These are phyloP conservation scores for Lamellibrachia satsuma DNA, from an alignment of 2,888 invertebrate species.

Conservation along the genomic window DNA sequence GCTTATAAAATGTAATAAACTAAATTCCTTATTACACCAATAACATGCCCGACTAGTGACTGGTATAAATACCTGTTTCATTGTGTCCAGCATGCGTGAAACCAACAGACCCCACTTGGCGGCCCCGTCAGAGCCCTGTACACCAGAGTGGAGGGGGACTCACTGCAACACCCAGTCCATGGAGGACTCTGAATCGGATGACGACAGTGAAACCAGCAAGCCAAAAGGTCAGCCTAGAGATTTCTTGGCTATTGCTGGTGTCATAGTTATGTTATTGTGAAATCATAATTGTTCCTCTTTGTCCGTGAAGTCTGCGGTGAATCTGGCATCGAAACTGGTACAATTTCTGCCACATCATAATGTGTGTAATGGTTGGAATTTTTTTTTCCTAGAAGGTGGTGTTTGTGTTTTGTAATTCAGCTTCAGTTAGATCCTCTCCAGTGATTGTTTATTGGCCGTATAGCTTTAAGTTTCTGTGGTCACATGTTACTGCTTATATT, in stretches of 20 bases:
- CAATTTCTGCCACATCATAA: too few species aligned
- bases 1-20: not conserved
- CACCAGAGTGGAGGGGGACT: not conserved
- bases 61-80: not conserved
- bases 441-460: not conserved
- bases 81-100: constrained; percentile 1
- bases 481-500: constrained; percentile 17
- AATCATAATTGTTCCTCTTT: too few species aligned
- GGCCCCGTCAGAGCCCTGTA: not conserved
- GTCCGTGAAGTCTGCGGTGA: too few species aligned
- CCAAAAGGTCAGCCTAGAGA: constrained; percentile 65
- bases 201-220: constrained; percentile 68
- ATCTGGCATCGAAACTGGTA: too few species aligned
- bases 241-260: not conserved
- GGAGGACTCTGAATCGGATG: constrained; percentile 62
- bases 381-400: not conserved
- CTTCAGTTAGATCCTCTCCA: not conserved
- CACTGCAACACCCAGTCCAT: not conserved
- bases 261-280: not conserved
- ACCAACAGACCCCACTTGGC: not conserved
- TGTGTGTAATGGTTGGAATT: too few species aligned
- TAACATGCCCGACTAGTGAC: not conserved
- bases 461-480: not conserved
- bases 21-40: not conserved
- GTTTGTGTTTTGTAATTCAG: not conserved